A percentile compares a stretch with the other conserved stretches of the same genome.
Conservation (phyloP, 2,888 invertebrate genomes). For the Hydraecia micacea region DNA sequence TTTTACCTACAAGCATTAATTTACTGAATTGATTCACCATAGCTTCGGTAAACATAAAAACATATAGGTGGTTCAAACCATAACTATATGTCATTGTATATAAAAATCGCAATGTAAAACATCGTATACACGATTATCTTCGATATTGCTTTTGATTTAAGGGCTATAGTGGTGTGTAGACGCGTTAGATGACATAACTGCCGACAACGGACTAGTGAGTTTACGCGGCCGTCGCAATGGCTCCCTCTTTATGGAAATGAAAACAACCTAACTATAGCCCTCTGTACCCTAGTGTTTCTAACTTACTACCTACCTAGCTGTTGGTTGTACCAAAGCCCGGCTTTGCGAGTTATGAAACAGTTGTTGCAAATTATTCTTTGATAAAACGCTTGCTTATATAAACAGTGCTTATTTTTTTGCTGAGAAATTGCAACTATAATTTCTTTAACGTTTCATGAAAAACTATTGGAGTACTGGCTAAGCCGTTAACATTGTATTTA, state of each 20-base stretch:
- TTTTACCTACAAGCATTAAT: conserved; percentile 43
- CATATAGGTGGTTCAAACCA: conserved; percentile 43
- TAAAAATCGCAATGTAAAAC: conserved; percentile 38
- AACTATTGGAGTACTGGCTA: background rate
- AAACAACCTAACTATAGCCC: conserved; percentile 77
- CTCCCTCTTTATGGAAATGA: conserved; percentile 71
- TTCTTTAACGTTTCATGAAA: background rate
- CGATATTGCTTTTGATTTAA: conserved; percentile 51
- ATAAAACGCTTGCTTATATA: conserved; percentile 26
- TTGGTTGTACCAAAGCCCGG: conserved; percentile 35
- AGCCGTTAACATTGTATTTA: background rate
- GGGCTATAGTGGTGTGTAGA: conserved; percentile 51
- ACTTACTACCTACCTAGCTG: conserved; percentile 32
- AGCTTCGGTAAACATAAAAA: conserved; percentile 54
- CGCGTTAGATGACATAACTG: conserved; percentile 58
- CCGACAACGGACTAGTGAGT: conserved; percentile 57
- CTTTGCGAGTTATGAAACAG: conserved; percentile 34
- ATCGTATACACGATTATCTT: conserved; percentile 47
- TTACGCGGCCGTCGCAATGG: conserved; percentile 65
- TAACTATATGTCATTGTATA: conserved; percentile 51
- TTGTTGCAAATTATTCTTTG: conserved; percentile 40
- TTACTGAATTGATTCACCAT: conserved; percentile 47
- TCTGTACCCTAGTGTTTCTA: conserved; percentile 41
- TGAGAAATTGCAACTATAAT: background rate
- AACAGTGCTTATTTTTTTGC: conserved; percentile 9